phyloP scores from a whole-genome alignment of 2,888 invertebrate genomes.

The Prosopocoilus inquinatus region DNA sequence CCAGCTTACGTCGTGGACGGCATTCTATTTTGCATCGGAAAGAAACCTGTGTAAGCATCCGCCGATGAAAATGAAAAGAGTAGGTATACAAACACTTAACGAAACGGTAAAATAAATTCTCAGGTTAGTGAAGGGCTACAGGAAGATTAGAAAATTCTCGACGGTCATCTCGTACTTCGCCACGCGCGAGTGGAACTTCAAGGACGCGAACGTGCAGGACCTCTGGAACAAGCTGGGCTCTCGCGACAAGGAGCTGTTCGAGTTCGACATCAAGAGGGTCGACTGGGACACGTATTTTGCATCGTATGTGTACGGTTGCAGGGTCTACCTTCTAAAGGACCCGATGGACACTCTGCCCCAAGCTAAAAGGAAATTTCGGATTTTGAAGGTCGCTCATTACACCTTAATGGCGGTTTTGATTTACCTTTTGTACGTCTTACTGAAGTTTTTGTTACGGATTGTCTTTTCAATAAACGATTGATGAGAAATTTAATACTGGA shows the following conservation, averaged over 20 bases:
- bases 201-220: constrained; percentile 57
- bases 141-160: constrained; percentile 71
- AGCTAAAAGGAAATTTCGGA: constrained; percentile 58
- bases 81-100: too few relatives aligned
- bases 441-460: background rate
- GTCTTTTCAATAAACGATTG: too few relatives aligned
- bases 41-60: constrained; percentile 60
- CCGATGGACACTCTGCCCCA: constrained; percentile 70
- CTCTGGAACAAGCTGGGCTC: constrained; percentile 60
- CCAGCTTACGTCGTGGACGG: constrained; percentile 51
- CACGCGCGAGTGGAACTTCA: constrained; percentile 72
- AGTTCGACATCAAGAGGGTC: constrained; percentile 69
- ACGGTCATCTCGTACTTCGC: constrained; percentile 77
- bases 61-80: too few relatives aligned
- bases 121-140: constrained; percentile 74
- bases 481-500: too few relatives aligned
- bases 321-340: constrained; percentile 78
- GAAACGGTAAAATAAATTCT: background rate
- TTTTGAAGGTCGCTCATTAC: constrained; percentile 41
- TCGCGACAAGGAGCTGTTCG: constrained; percentile 53
- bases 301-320: constrained; percentile 68
- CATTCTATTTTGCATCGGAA: constrained; percentile 51
- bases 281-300: constrained; percentile 75
- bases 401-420: constrained; percentile 5
- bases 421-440: background rate